Evolutionary conservation across 2,888 invertebrate genomes (phyloP).

Genomic region (Mesochorus sp.): DNA sequence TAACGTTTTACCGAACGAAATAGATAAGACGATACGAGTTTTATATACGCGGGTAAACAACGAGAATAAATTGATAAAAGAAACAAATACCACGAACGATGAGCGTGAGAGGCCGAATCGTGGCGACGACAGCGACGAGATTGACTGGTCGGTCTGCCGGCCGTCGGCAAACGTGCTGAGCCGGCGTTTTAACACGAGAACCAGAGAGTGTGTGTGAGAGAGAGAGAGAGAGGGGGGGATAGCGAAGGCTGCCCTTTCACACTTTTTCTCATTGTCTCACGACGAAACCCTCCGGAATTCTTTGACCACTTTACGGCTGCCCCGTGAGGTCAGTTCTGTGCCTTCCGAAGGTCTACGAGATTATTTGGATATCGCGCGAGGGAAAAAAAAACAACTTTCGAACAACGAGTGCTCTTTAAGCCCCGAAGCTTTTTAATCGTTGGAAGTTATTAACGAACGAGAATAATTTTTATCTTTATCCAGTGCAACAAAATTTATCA

Average conservation of each 20-base stretch:
- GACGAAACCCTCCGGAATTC: background rate
- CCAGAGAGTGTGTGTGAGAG: slow-evolving; percentile 21
- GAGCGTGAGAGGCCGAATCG: slow-evolving; percentile 24
- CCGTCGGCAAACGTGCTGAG: slow-evolving; percentile 58
- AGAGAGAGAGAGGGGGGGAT: slow-evolving; percentile 18
- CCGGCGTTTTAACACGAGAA: slow-evolving; percentile 31
- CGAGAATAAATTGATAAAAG: background rate
- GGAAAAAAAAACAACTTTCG: background rate
- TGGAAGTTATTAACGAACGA: slow-evolving; percentile 26
- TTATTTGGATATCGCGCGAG: background rate
- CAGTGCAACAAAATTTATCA: too few species aligned
- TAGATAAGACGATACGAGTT: background rate
- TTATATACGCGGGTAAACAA: background rate
- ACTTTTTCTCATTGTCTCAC: slow-evolving; percentile 14
- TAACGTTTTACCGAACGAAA: slow-evolving; percentile 6
- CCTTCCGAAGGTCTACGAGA: background rate
- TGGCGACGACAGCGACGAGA: slow-evolving; percentile 32
- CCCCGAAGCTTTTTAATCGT: background rate
- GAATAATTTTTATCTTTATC: background rate
- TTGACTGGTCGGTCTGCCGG: slow-evolving; percentile 46
- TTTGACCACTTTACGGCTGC: slow-evolving; percentile 17
- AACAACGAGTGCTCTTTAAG: background rate
- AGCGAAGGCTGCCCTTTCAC: slow-evolving; percentile 6
- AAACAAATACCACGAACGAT: background rate
- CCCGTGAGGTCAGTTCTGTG: slow-evolving; percentile 39